phyloP scores from a whole-genome alignment of 2,797 vertebrate species.

The Varecia variegata region DNA sequence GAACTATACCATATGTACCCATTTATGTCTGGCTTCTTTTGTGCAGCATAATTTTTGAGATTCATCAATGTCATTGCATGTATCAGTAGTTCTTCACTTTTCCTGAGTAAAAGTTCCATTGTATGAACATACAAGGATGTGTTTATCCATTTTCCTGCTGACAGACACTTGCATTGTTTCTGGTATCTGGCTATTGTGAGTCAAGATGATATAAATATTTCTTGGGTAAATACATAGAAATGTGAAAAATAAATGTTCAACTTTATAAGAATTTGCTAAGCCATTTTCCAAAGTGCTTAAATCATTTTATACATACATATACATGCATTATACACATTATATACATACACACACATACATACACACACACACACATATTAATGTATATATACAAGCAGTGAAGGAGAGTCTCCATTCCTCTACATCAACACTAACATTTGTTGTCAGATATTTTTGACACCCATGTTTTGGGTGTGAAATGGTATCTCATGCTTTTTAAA shows the following conservation, averaged over 20 bases:
- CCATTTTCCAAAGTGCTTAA: not conserved
- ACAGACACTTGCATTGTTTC: not conserved
- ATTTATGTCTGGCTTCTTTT: not conserved
- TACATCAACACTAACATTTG: not conserved
- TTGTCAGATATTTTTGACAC: not conserved
- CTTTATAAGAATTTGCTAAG: not conserved
- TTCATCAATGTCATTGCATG: not conserved
- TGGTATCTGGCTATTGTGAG: not conserved
- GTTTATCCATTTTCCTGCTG: not conserved
- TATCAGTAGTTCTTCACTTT: not conserved
- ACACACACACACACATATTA: no score
- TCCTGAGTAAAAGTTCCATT: not conserved
- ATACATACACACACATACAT: no score
- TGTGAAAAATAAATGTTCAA: not conserved
- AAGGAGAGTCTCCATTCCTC: not conserved
- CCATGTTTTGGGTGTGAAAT: not conserved
- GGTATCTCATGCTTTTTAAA: not conserved
- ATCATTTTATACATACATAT: not conserved
- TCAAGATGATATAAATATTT: not conserved
- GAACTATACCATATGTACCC: not conserved
- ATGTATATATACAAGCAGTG: not conserved
- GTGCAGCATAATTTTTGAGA: not conserved
- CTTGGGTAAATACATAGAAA: not conserved
- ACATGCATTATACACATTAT: not conserved
- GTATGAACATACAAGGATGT: not conserved